A percentile compares a stretch with the other conserved stretches of the same genome.
phyloP scores from a whole-genome alignment of 2,113 vertebrate genomes.

The Oenanthe oenanthe region DNA sequence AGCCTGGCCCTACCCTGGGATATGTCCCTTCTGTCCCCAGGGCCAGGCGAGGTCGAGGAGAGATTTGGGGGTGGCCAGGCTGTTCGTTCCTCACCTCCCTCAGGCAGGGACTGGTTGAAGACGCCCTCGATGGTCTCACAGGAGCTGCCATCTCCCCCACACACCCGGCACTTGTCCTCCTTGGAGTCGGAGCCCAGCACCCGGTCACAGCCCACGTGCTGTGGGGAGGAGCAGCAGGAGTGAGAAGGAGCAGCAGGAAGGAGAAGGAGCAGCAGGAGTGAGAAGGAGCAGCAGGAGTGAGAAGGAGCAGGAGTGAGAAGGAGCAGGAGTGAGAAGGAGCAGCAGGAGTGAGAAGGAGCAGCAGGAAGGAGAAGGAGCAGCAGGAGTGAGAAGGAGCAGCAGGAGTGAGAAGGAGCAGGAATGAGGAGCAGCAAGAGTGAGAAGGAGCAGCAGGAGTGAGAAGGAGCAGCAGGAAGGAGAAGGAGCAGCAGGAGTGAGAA shows the following conservation, averaged over 20 bases:
- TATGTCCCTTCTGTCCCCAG: neutral
- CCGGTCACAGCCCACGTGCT: constrained; percentile 97
- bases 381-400: neutral
- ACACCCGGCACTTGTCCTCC: constrained; percentile 93
- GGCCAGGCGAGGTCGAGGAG: neutral
- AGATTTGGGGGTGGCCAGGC: neutral
- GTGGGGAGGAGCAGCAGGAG: neutral
- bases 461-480: neutral
- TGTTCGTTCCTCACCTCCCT: constrained; percentile 81
- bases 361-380: neutral
- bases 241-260: neutral
- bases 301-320: neutral
- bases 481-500: neutral
- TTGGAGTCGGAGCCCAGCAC: constrained; percentile 90
- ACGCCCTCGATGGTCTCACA: constrained; percentile 90
- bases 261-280: neutral
- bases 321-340: neutral
- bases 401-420: neutral
- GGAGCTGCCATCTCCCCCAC: constrained; percentile 91
- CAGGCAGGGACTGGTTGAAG: constrained; percentile 87
- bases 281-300: neutral
- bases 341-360: neutral
- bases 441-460: too few relatives aligned
- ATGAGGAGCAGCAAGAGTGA: neutral
- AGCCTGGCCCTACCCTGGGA: neutral